Evolutionary conservation across 1,140 invertebrate genomes (phyloP), one percentile per base, ranked within the genome.

Genomic region (Cherax destructor): DNA sequence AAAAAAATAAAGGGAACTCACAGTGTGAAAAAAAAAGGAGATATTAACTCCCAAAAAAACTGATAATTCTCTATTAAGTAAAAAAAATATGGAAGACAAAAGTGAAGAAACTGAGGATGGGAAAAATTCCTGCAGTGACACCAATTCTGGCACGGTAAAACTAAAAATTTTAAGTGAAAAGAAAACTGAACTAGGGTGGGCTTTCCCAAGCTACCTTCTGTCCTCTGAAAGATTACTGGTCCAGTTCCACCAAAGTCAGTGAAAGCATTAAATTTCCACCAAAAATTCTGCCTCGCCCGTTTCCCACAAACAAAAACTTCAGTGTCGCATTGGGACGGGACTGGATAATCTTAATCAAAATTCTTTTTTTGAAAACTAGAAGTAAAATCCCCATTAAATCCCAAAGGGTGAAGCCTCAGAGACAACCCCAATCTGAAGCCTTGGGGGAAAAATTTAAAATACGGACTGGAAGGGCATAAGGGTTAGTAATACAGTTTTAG

Each of bases 341-440:
- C 65, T 91, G 3, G 90, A 91, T 4, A 59, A 69, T n/a, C 61
- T 91, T 49, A 80, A 74, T 65, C 90, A 91, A 69, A 77, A 86
- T 56, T 91, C 90, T 59, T 81, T 91, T 11, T 30, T 86, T 86
- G 77, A 91, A 91, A 24, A 30, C n/a, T 72, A 78, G 24, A 61
- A 41, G 30, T 10, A n/a, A n/a, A 1, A 5, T 24, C n/a, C 9
- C 21, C 30, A 16, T n/a, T 6, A 74, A 74, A 74, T 30, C 21
- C 18, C 10, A 86, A 10, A 78, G 30, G 30, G 2, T 5, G 21
- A 69, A 83, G 24, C 59, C 13, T 83, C 81, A 2, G 9, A 1
- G 3, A 13, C 47, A 49, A n/a, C 10, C 59, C 52, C 3, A n/a
- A 2, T 21, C 6, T 41, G n/a, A 65, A 16, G 3, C 74, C 78